Base-by-base conservation (phyloP, 2,113 vertebrate species). In the Corythornis madagascariensis region DNA sequence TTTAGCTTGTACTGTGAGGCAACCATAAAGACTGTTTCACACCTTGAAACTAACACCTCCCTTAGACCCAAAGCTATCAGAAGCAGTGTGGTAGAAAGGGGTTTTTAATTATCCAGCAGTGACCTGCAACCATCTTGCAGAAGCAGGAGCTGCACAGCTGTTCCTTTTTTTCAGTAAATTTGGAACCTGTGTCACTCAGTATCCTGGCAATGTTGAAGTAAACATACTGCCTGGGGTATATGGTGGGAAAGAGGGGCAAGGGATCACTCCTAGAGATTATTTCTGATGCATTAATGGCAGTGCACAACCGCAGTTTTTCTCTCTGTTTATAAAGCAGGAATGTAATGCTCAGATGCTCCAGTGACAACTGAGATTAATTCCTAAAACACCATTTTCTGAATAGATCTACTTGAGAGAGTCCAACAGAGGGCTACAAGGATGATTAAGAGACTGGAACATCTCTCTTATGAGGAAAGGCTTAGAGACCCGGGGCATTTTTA, bases 131-230 rank as follows among this genome's bases (percentile, higher is more conserved):
- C 0, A 0, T 53, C 63, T 64, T 17, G 20, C 22, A 18, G 28
- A 73, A 33, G 72, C 47, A 83, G 3, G 14, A 86, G 69, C 52
- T 70, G 43, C 75, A 73, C 6, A 73, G 71, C 50, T 67, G 9
- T 18, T 85, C 55, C n/a, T 48, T 48, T 71, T 42, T 71, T 50
- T 71, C 52, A 57, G 55, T 82, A 80, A 86, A 83, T 15, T 18
- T 0, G 4, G 35, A 35, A 86, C 24, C 31, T 17, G 1, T 1
- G 0, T 87, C 66, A 56, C 38, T 15, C 0, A 0, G 60, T 45
- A 86, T 31, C 69, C 26, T 0, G 0, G 64, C 56, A 76, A 35
- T 31, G 61, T 31, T 35, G n/a, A n/a, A 40, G 20, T 28, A 79
- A 92, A 88, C 8, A 31, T 9, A 28, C 55, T 77, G 57, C 69